Percentiles rank a stretch among this genome's conserved stretches.
Evolutionary conservation across 2,888 invertebrate genomes (phyloP).

Genomic region (Coremacera marginata): DNA sequence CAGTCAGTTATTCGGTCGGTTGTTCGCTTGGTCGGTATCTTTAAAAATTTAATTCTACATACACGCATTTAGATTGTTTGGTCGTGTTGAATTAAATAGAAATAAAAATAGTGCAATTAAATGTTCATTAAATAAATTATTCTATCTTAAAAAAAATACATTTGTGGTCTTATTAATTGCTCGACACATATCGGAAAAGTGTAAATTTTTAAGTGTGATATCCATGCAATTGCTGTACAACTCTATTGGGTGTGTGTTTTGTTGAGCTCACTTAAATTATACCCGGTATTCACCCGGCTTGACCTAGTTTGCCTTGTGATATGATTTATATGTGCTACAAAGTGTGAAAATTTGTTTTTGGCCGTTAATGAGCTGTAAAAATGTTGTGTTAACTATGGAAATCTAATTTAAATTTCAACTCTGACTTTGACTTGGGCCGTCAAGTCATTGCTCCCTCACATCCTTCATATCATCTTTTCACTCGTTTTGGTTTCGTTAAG

Average conservation of each 20-base stretch:
- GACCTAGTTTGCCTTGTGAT: constrained; percentile 45
- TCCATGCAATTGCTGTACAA: neutral
- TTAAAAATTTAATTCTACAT: constrained; percentile 13
- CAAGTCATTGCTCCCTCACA: neutral
- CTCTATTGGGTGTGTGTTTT: constrained; percentile 8
- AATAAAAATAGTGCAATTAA: neutral
- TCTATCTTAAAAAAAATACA: neutral
- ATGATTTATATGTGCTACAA: constrained; percentile 7
- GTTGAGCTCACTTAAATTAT: neutral
- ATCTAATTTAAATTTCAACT: too few species aligned
- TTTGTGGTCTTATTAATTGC: too few species aligned
- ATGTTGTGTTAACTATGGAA: too few species aligned
- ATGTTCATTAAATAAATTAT: neutral
- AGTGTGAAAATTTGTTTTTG: neutral
- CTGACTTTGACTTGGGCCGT: too few species aligned
- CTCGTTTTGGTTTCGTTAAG: neutral
- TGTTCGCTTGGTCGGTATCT: constrained; percentile 7
- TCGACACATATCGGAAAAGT: too few species aligned
- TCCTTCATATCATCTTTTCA: neutral
- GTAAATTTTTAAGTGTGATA: neutral
- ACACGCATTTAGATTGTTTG: constrained; percentile 6
- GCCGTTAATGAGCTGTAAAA: too few species aligned
- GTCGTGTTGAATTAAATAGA: neutral
- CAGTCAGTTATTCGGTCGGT: neutral
- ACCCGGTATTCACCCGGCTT: constrained; percentile 44